Base-by-base conservation (phyloP, 2,888 invertebrate genomes). In the Erebia aethiops region DNA sequence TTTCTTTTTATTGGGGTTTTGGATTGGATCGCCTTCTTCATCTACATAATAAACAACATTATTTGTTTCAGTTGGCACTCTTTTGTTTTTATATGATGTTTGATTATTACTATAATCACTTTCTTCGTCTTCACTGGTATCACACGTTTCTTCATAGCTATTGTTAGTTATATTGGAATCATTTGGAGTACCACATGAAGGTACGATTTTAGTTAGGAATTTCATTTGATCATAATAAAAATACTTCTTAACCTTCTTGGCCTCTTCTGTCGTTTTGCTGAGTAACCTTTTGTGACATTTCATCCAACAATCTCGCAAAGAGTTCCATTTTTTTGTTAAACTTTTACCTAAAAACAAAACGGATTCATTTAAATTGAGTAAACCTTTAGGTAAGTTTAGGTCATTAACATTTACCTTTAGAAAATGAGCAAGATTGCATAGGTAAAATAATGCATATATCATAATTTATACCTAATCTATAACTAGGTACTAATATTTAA, bases 221-320 rank as follows among this genome's bases (percentile, higher is more conserved):
- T 16, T 52, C 52, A 52, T 52, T 52, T 52, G 9, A 16, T 52
- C 52, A 16, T 52, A 52, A 52, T 16, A 52, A 52, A 16, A n/a
- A 52, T 52, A 52, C 52, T 52, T 52, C 52, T 52, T 52, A 52
- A 52, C 16, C n/a, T 52, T 52, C 16, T 52, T 52, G 52, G 52
- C 52, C 16, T 52, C 52, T 16, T 52, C 16, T 52, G 52, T 10
- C n/a, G 16, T 16, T 52, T 16, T 52, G 2, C 9, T 16, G 52
- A 52, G 52, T 52, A 52, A 16, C 10, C 16, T 52, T 52, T 52
- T 52, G 2, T 52, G 52, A 10, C n/a, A 52, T 10, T 52, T 52
- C 52, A 52, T 52, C n/a, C 52, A 52, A 16, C 16, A 2, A 52
- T 52, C 52, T 52, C 52, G 52, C 52, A 52, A 52, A 0, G 52